phyloP scores from a whole-genome alignment of 2,797 vertebrate species.

The Pseudomugil gertrudae region DNA sequence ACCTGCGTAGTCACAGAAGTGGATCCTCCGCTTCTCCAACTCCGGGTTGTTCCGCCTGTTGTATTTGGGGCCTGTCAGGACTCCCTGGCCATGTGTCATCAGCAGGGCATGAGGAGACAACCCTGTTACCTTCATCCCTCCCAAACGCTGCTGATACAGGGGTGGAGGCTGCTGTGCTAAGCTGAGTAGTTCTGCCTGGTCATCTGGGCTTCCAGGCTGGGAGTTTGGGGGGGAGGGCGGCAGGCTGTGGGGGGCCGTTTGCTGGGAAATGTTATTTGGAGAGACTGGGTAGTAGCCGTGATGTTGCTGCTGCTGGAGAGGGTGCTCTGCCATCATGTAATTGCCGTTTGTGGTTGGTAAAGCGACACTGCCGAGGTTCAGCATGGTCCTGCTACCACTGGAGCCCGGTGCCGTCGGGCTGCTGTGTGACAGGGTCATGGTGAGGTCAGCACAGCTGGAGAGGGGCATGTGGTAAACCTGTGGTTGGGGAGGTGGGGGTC shows the following conservation, averaged over 20 bases:
- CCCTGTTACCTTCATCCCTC: conserved; percentile 82
- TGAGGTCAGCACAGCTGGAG: conserved; percentile 71
- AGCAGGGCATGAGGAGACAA: conserved; percentile 79
- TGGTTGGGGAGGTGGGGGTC: conserved; percentile 80
- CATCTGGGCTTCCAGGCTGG: conserved; percentile 90
- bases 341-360: conserved; percentile 66
- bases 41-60: conserved; percentile 93
- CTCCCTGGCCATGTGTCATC: conserved; percentile 85
- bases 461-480: conserved; percentile 89
- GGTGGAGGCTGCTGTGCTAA: conserved; percentile 79
- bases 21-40: conserved; percentile 92
- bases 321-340: conserved; percentile 80
- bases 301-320: conserved; percentile 60
- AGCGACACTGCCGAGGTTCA: conserved; percentile 78
- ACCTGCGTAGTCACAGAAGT: conserved; percentile 91
- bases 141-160: conserved; percentile 81
- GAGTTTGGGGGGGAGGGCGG: conserved; percentile 93
- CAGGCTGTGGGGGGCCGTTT: conserved; percentile 82
- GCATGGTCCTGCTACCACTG: conserved; percentile 79
- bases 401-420: conserved; percentile 64
- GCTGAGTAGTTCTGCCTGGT: conserved; percentile 85
- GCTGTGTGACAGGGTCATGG: conserved; percentile 79
- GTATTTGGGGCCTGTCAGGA: conserved; percentile 89
- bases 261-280: conserved; percentile 55
- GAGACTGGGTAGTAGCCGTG: conserved; percentile 69